Evolutionary conservation across 2,113 vertebrate genomes (phyloP).

Genomic region (Stegastes partitus): DNA sequence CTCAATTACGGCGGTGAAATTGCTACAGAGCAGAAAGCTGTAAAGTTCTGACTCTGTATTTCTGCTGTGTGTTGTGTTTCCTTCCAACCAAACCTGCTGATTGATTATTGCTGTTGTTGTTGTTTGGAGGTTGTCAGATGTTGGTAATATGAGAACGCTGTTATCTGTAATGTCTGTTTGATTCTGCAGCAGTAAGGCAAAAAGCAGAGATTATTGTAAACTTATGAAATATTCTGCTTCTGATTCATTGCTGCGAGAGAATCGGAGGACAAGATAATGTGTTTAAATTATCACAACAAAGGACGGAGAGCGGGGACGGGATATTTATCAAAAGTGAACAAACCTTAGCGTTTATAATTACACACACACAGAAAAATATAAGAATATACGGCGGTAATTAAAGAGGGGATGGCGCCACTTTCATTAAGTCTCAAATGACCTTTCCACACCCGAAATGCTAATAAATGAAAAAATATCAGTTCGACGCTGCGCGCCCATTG

Average conservation of each 20-base stretch:
- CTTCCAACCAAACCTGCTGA: too few relatives aligned
- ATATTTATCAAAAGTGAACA: constrained; percentile 1
- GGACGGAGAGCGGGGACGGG: background rate
- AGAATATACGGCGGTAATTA: background rate
- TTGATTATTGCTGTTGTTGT: too few relatives aligned
- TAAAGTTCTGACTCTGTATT: background rate
- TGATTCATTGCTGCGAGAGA: background rate
- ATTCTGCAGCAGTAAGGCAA: background rate
- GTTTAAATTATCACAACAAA: constrained; percentile 1
- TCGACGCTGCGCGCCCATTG: constrained; percentile 11
- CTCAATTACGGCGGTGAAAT: background rate
- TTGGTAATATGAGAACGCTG: too few relatives aligned
- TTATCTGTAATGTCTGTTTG: too few relatives aligned
- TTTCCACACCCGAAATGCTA: background rate
- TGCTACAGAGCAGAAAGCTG: background rate
- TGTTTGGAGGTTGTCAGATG: too few relatives aligned
- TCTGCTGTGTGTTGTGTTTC: too few relatives aligned
- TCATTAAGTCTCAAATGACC: constrained; percentile 18
- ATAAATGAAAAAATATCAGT: constrained; percentile 25
- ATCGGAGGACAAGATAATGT: background rate
- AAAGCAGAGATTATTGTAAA: background rate
- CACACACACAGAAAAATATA: background rate
- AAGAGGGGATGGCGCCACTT: background rate
- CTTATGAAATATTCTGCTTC: background rate
- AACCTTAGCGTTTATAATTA: background rate